Evolutionary conservation across 2,797 vertebrate species (phyloP).

Genomic region (Arnoldichthys spilopterus): DNA sequence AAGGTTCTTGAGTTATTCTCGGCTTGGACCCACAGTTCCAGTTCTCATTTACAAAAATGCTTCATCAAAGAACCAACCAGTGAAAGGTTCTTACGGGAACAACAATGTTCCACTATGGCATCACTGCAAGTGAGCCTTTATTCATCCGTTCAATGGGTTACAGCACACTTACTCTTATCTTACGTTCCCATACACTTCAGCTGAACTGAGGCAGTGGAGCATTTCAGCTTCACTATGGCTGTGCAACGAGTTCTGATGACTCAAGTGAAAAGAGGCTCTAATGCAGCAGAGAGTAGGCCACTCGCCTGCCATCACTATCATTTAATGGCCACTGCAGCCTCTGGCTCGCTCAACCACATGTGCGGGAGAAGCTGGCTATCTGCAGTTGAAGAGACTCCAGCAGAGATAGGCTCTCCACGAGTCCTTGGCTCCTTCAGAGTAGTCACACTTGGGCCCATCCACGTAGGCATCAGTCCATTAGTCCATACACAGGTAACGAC

Average conservation of each 20-base stretch:
- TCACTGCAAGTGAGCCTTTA: background rate
- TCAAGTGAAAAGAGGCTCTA: constrained; percentile 49
- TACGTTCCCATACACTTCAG: background rate
- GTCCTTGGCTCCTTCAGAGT: too few relatives aligned
- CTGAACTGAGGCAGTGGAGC: constrained; percentile 16
- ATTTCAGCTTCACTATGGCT: constrained; percentile 11
- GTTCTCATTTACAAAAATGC: background rate
- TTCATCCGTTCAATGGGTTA: background rate
- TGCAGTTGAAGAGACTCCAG: constrained; percentile 49
- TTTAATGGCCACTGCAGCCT: constrained; percentile 61
- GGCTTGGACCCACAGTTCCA: background rate
- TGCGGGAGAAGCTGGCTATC: constrained; percentile 41
- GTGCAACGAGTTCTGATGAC: constrained; percentile 46
- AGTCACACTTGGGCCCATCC: background rate
- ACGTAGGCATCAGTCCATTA: constrained; percentile 8
- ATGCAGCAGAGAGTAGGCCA: constrained; percentile 54
- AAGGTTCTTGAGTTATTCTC: too few relatives aligned
- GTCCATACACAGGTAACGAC: background rate
- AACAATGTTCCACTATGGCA: background rate
- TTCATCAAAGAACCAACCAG: background rate
- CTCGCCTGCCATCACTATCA: constrained; percentile 46
- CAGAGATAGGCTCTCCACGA: constrained; percentile 35
- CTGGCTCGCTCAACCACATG: constrained; percentile 59
- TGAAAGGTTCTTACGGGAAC: background rate
- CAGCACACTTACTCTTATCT: background rate